phyloP scores from a whole-genome alignment of 2,113 vertebrate species.

The Tautogolabrus adspersus region DNA sequence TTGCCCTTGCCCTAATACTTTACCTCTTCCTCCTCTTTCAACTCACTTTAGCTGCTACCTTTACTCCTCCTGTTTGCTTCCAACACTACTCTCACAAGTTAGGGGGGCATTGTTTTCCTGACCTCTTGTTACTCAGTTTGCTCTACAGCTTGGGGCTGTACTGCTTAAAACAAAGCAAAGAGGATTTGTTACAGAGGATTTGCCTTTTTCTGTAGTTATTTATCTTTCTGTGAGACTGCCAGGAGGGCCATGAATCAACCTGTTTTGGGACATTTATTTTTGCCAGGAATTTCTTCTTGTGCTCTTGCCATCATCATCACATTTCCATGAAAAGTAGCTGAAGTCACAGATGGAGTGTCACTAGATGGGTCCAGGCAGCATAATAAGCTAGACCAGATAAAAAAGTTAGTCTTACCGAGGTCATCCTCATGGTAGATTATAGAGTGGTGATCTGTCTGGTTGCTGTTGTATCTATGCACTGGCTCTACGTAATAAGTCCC shows the following conservation, averaged over 20 bases:
- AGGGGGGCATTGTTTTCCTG: constrained; percentile 5
- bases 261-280: constrained; percentile 10
- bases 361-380: neutral
- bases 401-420: constrained; percentile 77
- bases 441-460: constrained; percentile 73
- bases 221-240: constrained; percentile 7
- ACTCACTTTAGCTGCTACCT: constrained; percentile 4
- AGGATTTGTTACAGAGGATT: neutral
- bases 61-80: constrained; percentile 9
- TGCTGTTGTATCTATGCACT: constrained; percentile 53
- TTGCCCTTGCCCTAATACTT: neutral
- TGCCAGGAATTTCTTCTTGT: constrained; percentile 8
- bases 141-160: neutral
- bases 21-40: neutral
- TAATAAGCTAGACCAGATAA: neutral
- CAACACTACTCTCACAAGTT: neutral
- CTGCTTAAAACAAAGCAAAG: neutral
- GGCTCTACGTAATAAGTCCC: constrained; percentile 86
- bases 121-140: constrained; percentile 3
- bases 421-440: constrained; percentile 88
- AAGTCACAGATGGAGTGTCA: neutral
- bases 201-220: neutral
- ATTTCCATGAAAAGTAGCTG: neutral
- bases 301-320: constrained; percentile 9
- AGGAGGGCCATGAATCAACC: constrained; percentile 13